phyloP scores from a whole-genome alignment of 2,113 vertebrate species.

The Heterochromis multidens region DNA sequence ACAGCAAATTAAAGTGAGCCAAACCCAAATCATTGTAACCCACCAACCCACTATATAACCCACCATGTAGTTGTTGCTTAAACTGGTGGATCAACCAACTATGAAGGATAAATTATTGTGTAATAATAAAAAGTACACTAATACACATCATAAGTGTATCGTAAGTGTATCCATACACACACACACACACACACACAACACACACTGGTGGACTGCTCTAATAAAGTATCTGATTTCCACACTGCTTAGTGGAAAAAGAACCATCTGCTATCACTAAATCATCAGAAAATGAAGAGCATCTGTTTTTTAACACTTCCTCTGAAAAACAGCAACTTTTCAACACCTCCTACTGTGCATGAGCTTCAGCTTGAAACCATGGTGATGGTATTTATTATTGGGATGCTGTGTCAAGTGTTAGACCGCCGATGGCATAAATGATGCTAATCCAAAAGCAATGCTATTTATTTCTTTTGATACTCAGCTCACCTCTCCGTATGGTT shows the following conservation, averaged over 20 bases:
- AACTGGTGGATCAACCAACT: not conserved
- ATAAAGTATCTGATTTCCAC: not conserved
- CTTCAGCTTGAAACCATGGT: constrained; percentile 1
- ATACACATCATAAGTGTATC: not conserved
- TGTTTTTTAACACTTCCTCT: not conserved
- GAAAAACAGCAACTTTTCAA: not conserved
- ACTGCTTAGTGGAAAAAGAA: not conserved
- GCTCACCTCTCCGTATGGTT: fast-evolving
- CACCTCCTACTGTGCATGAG: not conserved
- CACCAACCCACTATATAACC: not conserved
- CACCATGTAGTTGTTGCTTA: not conserved
- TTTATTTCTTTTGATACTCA: not conserved
- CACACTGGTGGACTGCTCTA: not conserved
- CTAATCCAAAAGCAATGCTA: not conserved
- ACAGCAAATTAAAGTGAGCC: too few relatives aligned
- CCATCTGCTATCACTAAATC: constrained; percentile 8
- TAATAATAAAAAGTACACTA: not conserved
- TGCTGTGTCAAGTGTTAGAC: not conserved
- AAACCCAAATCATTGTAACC: too few relatives aligned
- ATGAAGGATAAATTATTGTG: not conserved
- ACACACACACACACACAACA: not conserved
- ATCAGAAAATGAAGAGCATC: not conserved
- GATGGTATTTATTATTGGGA: not conserved
- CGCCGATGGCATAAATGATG: not conserved
- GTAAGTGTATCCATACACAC: not conserved